These are phyloP conservation scores for Cordilura impudica DNA, from an alignment of 2,888 invertebrate genomes.

Conservation along the genomic window DNA sequence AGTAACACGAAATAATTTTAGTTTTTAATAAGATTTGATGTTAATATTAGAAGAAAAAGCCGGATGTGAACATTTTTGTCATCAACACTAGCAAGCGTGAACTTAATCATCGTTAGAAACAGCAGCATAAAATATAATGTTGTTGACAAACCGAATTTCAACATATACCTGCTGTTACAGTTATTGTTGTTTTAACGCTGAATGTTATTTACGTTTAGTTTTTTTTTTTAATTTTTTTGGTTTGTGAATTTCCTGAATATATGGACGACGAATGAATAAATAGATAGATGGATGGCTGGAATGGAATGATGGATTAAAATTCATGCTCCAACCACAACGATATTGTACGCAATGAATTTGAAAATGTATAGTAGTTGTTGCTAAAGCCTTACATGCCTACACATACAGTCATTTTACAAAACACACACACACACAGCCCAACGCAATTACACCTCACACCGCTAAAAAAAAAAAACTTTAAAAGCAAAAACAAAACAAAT, in stretches of 20 bases:
- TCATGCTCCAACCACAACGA: conserved; percentile 47
- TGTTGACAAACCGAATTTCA: conserved; percentile 12
- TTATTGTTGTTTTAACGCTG: neutral
- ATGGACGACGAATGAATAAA: neutral
- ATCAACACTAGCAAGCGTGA: neutral
- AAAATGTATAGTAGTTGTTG: conserved; percentile 44
- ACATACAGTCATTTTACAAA: conserved; percentile 15
- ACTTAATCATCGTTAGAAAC: neutral
- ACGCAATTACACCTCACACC: conserved; percentile 9
- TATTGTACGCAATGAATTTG: conserved; percentile 62
- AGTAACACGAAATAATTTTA: no score
- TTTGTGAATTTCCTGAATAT: conserved; percentile 36
- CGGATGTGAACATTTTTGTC: neutral
- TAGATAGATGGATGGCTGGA: neutral
- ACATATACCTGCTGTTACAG: neutral
- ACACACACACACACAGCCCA: neutral
- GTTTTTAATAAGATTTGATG: no score
- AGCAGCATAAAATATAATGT: conserved; percentile 5
- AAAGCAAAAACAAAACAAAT: conserved; percentile 34
- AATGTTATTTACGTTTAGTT: neutral
- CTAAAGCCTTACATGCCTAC: conserved; percentile 25
- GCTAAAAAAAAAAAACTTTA: conserved; percentile 15
- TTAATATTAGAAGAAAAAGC: neutral
- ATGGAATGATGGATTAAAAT: conserved; percentile 46
- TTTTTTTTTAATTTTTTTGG: neutral